A percentile compares a stretch with the other conserved stretches of the same genome.
phyloP scores from a whole-genome alignment of 64 coral and sea anemone genomes.

The Stichodactyla helianthus region DNA sequence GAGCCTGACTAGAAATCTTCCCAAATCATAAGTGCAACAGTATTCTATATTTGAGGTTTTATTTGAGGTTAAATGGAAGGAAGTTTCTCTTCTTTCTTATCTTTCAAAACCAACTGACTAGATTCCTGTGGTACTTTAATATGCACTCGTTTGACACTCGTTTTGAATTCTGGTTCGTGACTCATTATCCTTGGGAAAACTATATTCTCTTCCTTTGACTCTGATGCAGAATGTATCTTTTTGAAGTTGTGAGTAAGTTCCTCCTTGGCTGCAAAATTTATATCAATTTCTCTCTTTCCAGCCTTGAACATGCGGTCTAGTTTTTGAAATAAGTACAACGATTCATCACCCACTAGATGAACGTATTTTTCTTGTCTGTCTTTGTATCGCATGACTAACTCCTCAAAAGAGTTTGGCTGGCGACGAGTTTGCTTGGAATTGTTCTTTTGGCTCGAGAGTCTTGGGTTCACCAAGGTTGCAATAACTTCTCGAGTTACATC shows the following conservation, averaged over 20 bases:
- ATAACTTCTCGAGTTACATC: not conserved
- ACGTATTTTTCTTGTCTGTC: slow-evolving; percentile 41
- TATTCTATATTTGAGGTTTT: not conserved
- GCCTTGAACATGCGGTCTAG: slow-evolving; percentile 53
- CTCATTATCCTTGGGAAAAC: slow-evolving; percentile 15
- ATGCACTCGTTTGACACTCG: not conserved
- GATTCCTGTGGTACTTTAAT: slow-evolving; percentile 26
- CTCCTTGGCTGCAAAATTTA: not conserved
- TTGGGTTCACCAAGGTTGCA: not conserved
- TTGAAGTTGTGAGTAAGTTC: not conserved
- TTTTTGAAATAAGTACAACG: slow-evolving; percentile 61
- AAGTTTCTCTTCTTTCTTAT: not conserved
- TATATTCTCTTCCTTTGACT: not conserved
- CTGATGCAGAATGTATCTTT: not conserved
- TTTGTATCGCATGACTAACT: slow-evolving; percentile 61
- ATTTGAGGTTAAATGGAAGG: not conserved
- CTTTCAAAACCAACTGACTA: not conserved
- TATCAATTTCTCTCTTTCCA: slow-evolving; percentile 52
- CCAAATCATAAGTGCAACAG: not conserved
- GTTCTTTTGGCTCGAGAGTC: not conserved
- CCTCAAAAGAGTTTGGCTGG: slow-evolving; percentile 64
- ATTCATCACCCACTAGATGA: slow-evolving; percentile 41
- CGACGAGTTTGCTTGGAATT: not conserved
- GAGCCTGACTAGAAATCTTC: not conserved
- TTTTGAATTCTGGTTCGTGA: not conserved